phyloP scores from a whole-genome alignment of 2,113 vertebrate genomes.

The Cephalopterus ornatus region DNA sequence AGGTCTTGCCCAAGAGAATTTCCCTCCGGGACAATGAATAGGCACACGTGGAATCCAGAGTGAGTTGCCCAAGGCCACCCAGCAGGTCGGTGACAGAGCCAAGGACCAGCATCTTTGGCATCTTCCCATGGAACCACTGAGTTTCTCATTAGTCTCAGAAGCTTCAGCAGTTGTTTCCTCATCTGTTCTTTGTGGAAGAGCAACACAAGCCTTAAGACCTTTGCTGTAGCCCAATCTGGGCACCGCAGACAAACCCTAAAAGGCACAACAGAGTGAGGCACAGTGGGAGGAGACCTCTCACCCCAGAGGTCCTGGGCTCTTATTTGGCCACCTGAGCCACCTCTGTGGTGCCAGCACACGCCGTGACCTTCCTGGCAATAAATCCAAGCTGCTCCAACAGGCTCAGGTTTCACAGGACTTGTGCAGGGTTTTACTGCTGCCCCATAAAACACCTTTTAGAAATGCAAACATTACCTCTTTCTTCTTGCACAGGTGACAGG shows the following conservation, averaged over 20 bases:
- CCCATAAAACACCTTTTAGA: neutral
- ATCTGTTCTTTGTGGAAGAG: neutral
- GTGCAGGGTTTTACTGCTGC: neutral
- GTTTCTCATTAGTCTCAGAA: neutral
- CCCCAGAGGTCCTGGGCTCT: neutral
- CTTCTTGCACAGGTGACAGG: neutral
- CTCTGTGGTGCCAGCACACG: neutral
- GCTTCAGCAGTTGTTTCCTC: neutral
- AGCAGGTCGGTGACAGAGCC: neutral
- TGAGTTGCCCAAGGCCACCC: neutral
- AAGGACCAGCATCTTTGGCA: neutral
- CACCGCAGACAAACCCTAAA: neutral
- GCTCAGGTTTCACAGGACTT: neutral
- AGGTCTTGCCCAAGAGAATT: neutral
- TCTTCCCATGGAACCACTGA: neutral
- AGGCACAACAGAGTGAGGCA: neutral
- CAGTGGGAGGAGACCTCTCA: neutral
- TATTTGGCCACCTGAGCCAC: neutral
- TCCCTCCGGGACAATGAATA: neutral
- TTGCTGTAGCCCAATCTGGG: too few species aligned
- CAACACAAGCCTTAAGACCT: neutral
- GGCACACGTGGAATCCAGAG: fast-evolving
- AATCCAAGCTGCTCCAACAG: neutral
- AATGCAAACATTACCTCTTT: neutral
- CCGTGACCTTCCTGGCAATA: neutral